Base-by-base conservation (phyloP, 2,113 vertebrate genomes). In the Atractosteus spatula region DNA sequence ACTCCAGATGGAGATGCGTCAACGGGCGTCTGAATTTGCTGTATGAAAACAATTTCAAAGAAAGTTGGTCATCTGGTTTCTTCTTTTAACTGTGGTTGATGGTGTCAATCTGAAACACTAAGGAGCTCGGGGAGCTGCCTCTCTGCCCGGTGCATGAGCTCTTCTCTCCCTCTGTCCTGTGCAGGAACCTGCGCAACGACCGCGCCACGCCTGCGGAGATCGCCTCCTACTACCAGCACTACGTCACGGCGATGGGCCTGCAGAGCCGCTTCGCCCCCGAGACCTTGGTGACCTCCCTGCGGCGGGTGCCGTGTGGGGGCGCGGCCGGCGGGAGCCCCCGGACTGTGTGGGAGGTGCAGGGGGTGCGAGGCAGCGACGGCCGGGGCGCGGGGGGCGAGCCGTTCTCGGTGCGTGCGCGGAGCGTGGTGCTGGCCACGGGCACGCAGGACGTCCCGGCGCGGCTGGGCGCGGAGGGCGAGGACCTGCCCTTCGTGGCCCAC, bases 181-280 rank as follows among this genome's bases (percentile, higher is more conserved):
- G 0, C 74, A 93, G 92, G 71, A 92, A 88, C 8, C 77, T 93
- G 0, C 80, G 92, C 7, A 93, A 93, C 3, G 91, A 93, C 72
- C 87, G 92, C 0, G 92, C 90, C 74, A 93, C 91, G 0, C 87
- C 92, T 0, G 87, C 90, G 1, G 91, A 93, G 80, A 91, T 93
- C 0, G 92, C 92, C 7, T 92, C 88, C 12, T 93, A 93, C 80
- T 93, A 93, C 71, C 86, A 93, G 43, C 89, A 93, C 84, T 93
- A 91, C 41, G 89, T 93, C 56, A 81, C 77, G 61, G 76, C 80
- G 74, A 92, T 88, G 91, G 85, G 83, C 2, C 76, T 93, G 73
- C 84, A 87, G 83, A 77, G 84, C 43, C 91, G 72, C 82, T 93
- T 93, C 8, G 89, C 85, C 55, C 82, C 80, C 13, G 82, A 84